A percentile compares a stretch with the other conserved stretches of the same genome.
Conservation (phyloP, 2,888 invertebrate genomes). For the Lacanobia wlatinum region DNA sequence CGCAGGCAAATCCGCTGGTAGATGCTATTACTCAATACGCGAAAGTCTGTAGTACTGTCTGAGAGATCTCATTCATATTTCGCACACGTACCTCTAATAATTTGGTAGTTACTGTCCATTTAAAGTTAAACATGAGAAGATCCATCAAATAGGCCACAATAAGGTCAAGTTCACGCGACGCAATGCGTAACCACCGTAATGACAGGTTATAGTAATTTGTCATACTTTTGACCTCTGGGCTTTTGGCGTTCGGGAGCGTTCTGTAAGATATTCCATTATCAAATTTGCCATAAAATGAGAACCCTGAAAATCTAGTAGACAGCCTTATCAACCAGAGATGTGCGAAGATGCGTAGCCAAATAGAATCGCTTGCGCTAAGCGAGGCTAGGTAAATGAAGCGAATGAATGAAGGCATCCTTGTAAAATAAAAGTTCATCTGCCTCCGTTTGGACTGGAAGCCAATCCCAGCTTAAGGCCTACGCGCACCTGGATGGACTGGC, state of each 20-base stretch:
- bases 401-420: too few species aligned
- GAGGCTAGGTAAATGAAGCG: too few species aligned
- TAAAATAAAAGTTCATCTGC: too few species aligned
- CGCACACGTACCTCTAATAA: slow-evolving; percentile 39
- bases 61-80: slow-evolving; percentile 50
- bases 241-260: slow-evolving; percentile 19
- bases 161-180: slow-evolving; percentile 60
- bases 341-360: too few species aligned
- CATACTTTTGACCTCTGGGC: slow-evolving; percentile 54
- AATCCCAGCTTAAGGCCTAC: too few species aligned
- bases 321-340: too few species aligned
- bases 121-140: slow-evolving; percentile 63
- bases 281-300: too few species aligned
- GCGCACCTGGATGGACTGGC: too few species aligned
- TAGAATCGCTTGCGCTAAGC: too few species aligned
- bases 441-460: too few species aligned
- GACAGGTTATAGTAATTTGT: slow-evolving; percentile 51
- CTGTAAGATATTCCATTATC: slow-evolving; percentile 5
- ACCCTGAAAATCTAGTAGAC: too few species aligned
- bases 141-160: slow-evolving; percentile 52
- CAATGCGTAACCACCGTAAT: slow-evolving; percentile 49
- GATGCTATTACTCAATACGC: background rate
- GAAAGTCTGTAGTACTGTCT: slow-evolving; percentile 22
- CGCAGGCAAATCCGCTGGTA: too few species aligned
- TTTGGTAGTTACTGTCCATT: slow-evolving; percentile 54